Base-by-base conservation (phyloP, 2,888 invertebrate species). In the Ennomos fuscantarius region DNA sequence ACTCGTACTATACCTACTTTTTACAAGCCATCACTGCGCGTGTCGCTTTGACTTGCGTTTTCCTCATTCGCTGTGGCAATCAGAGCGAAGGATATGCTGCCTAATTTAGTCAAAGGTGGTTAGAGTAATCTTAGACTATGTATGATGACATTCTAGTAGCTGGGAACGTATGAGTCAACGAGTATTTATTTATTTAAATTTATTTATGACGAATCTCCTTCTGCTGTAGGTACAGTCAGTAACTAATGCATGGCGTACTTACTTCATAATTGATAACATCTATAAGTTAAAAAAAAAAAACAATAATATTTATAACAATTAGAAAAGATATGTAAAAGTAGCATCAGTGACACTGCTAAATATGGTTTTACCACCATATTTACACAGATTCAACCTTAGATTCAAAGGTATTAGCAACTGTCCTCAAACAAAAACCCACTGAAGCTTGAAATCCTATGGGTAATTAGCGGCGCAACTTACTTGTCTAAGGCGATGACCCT, bases 401-500 rank as follows among this genome's bases (percentile, higher is more conserved):
- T 12, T 44, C 8, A n/a, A 24, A 24, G 24, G 6, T 24, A 24
- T 5, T 24, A 24, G 12, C 11, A 47, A 43, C 12, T 47, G 15
- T 54, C 33, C 33, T 32, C 43, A 55, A 49, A 54, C 49, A 46
- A 52, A 39, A 44, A 55, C 12, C 49, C 50, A 51, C 41, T 65
- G 60, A 68, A 62, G 62, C 65, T 56, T 68, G 60, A 58, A 59
- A 52, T 15, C 49, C 43, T 42, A 39, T 52, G 35, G 43, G 47
- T 66, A 56, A 65, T 65, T 53, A 58, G 51, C 40, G 39, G 37
- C 39, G 37, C 36, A 56, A 56, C 88, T 84, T 74, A 91, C 92
- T 91, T 91, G 76, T 91, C 84, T 63, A 92, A 80, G 60, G 87
- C 90, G 71, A 92, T 78, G 59, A 96, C 95, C 72, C 98, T 93